Evolutionary conservation across 1,140 invertebrate species (phyloP).

Genomic region (Armadillidium nasatum): DNA sequence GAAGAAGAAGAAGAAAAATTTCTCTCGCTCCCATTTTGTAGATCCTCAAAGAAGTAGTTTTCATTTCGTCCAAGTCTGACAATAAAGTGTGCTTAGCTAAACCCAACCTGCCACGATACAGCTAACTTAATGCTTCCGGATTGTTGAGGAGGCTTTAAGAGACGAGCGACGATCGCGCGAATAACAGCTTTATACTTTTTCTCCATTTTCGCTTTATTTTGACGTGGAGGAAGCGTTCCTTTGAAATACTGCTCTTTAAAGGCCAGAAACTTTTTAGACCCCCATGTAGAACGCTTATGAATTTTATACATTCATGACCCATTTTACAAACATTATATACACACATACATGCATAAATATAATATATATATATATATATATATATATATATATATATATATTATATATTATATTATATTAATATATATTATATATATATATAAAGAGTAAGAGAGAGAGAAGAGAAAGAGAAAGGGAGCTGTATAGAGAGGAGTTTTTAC

Average conservation of each 20-base stretch:
- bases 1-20: too few species aligned
- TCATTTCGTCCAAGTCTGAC: constrained; percentile 1
- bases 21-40: too few species aligned
- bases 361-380: too few species aligned
- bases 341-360: too few species aligned
- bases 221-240: background rate
- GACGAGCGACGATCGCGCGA: background rate
- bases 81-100: background rate
- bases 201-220: background rate
- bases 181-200: background rate
- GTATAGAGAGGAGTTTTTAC: too few species aligned
- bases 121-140: constrained; percentile 3
- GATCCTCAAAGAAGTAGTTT: too few species aligned
- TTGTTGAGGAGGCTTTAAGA: background rate
- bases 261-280: background rate
- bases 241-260: background rate
- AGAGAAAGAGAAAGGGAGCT: too few species aligned
- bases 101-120: constrained; percentile 2
- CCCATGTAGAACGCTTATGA: background rate
- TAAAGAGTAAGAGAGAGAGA: too few species aligned
- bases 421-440: too few species aligned
- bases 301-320: background rate
- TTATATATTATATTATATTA: too few species aligned
- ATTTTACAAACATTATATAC: background rate
- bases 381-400: too few species aligned